Evolutionary conservation across 2,113 vertebrate species (phyloP).

Genomic region (Sylvilagus bachmani): DNA sequence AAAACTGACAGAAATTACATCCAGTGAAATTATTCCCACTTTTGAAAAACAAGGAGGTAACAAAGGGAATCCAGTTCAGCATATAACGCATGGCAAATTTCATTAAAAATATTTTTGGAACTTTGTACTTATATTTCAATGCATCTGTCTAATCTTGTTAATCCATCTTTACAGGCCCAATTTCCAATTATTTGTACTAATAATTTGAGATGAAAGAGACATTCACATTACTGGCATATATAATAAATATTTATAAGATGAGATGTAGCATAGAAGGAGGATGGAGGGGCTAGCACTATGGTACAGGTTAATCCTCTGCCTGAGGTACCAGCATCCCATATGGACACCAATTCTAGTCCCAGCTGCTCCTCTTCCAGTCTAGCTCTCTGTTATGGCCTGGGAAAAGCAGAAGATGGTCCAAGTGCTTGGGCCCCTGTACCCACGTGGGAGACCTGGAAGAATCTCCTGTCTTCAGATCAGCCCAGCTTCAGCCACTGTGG

Average conservation of each 20-base stretch:
- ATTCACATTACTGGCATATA: not conserved
- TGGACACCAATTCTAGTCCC: too few species aligned
- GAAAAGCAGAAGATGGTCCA: too few species aligned
- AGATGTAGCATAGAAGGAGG: not conserved
- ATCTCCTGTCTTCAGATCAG: too few species aligned
- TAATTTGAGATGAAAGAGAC: not conserved
- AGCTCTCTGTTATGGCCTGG: too few species aligned
- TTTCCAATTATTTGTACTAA: conserved; percentile 28
- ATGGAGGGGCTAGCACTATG: too few species aligned
- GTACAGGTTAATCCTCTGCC: too few species aligned
- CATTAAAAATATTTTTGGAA: not conserved
- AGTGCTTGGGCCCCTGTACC: too few species aligned
- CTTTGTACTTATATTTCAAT: not conserved
- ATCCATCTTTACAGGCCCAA: not conserved
- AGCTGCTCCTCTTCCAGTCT: too few species aligned
- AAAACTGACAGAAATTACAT: not conserved
- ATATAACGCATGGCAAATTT: not conserved
- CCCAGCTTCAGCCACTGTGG: too few species aligned
- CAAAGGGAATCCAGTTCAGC: not conserved
- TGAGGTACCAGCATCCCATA: too few species aligned
- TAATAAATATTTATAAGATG: not conserved
- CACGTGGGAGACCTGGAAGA: too few species aligned
- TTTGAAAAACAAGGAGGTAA: not conserved
- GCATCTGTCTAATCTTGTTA: not conserved
- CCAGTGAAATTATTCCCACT: not conserved